A percentile compares a stretch with the other conserved stretches of the same genome.
These are phyloP conservation scores for Eupeodes corollae DNA, from an alignment of 1,140 invertebrate species.

Conservation along the genomic window DNA sequence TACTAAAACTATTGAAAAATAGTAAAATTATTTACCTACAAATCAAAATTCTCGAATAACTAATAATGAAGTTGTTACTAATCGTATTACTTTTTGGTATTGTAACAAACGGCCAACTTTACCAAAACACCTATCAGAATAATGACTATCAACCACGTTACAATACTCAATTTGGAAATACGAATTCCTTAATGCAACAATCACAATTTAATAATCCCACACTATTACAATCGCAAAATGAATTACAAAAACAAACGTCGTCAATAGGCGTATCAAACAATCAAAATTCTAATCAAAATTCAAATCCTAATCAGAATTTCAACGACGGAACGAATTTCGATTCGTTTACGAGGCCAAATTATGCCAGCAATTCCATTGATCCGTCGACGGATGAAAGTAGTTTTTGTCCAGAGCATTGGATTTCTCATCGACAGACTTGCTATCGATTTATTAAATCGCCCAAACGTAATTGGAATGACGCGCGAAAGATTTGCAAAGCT, in stretches of 20 bases:
- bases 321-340: slow-evolving; percentile 17
- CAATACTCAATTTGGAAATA: slow-evolving; percentile 28
- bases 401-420: slow-evolving; percentile 72
- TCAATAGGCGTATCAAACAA: slow-evolving; percentile 2
- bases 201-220: slow-evolving; percentile 26
- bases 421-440: slow-evolving; percentile 61
- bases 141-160: slow-evolving; percentile 30
- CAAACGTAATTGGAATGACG: slow-evolving; percentile 61
- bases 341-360: slow-evolving; percentile 24
- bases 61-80: too few species aligned
- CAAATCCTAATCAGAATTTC: slow-evolving; percentile 13
- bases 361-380: slow-evolving; percentile 9
- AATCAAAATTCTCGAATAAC: too few species aligned
- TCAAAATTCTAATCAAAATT: slow-evolving; percentile 15
- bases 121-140: slow-evolving; percentile 26
- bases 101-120: slow-evolving; percentile 1
- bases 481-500: slow-evolving; percentile 65
- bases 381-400: slow-evolving; percentile 27
- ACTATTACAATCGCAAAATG: slow-evolving; percentile 16
- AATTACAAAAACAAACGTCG: slow-evolving; percentile 10
- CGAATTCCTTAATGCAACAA: slow-evolving; percentile 13
- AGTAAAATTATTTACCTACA: too few species aligned
- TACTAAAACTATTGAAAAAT: too few species aligned
- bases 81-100: too few species aligned
- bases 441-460: slow-evolving; percentile 83